These are phyloP conservation scores for Dermolepida albohirtum DNA, from an alignment of 2,888 invertebrate genomes.

Conservation along the genomic window DNA sequence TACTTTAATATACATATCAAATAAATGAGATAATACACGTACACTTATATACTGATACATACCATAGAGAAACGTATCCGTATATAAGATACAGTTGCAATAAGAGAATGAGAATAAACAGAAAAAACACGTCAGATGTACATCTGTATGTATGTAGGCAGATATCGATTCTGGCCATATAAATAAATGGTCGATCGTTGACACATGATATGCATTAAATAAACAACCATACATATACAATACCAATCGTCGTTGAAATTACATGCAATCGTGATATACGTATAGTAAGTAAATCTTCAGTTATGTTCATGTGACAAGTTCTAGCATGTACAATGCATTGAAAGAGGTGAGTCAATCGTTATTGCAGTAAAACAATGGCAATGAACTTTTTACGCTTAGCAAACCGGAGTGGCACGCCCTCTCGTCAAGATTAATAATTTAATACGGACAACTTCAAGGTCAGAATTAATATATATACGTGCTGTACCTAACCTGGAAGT, in stretches of 20 bases:
- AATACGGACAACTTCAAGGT: too few species aligned
- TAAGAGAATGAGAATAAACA: too few species aligned
- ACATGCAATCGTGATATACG: not conserved
- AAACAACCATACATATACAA: not conserved
- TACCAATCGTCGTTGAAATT: not conserved
- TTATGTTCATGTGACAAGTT: not conserved
- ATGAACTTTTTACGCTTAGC: slow-evolving; percentile 45
- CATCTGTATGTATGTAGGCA: too few species aligned
- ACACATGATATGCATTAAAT: slow-evolving; percentile 8
- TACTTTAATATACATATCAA: too few species aligned
- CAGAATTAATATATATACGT: too few species aligned
- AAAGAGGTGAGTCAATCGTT: slow-evolving; percentile 1
- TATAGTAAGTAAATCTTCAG: not conserved
- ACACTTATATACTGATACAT: too few species aligned
- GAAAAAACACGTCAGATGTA: too few species aligned
- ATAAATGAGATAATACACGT: too few species aligned
- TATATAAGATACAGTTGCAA: too few species aligned
- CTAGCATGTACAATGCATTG: not conserved
- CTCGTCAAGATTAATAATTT: too few species aligned
- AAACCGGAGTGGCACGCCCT: not conserved
- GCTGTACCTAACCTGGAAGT: too few species aligned
- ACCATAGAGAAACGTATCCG: too few species aligned
- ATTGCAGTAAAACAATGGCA: slow-evolving; percentile 46
- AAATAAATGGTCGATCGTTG: not conserved
- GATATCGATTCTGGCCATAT: not conserved